Evolutionary conservation across 2,888 invertebrate species (phyloP).

Genomic region (Orthosia gracilis): DNA sequence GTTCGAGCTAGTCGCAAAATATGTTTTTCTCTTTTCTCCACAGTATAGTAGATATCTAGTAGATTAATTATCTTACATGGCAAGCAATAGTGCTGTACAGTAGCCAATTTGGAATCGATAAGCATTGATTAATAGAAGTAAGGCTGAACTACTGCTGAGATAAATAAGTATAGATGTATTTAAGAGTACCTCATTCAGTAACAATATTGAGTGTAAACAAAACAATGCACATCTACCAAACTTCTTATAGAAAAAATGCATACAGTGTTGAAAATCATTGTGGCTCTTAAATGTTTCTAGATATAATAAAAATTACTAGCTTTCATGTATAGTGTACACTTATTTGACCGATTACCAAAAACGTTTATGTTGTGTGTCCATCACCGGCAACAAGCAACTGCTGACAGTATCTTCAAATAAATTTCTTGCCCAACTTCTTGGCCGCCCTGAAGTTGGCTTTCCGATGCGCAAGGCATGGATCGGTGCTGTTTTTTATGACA

Average conservation of each 20-base stretch:
- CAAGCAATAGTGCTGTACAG: conserved; percentile 10
- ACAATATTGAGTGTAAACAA: conserved; percentile 38
- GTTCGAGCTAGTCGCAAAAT: conserved; percentile 5
- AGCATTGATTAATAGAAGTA: conserved; percentile 14
- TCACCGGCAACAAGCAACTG: neutral
- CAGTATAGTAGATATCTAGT: conserved; percentile 8
- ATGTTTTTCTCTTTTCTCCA: conserved; percentile 6
- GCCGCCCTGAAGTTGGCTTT: too few species aligned
- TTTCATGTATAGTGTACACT: neutral
- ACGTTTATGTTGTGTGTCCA: neutral
- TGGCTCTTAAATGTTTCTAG: conserved; percentile 2
- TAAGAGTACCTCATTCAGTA: conserved; percentile 25
- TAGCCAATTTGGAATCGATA: conserved; percentile 9
- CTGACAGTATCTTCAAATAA: neutral
- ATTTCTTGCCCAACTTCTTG: neutral
- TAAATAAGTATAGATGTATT: conserved; percentile 10
- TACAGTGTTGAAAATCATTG: conserved; percentile 23
- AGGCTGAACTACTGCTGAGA: conserved; percentile 26
- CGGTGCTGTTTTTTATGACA: too few species aligned
- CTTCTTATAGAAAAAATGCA: conserved; percentile 48
- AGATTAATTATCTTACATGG: conserved; percentile 31
- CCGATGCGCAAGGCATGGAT: too few species aligned
- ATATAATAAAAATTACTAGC: conserved; percentile 14
- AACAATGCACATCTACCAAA: conserved; percentile 14
- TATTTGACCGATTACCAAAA: conserved; percentile 30